Conservation (phyloP, 2,113 vertebrate species). For the Osmerus eperlanus region DNA sequence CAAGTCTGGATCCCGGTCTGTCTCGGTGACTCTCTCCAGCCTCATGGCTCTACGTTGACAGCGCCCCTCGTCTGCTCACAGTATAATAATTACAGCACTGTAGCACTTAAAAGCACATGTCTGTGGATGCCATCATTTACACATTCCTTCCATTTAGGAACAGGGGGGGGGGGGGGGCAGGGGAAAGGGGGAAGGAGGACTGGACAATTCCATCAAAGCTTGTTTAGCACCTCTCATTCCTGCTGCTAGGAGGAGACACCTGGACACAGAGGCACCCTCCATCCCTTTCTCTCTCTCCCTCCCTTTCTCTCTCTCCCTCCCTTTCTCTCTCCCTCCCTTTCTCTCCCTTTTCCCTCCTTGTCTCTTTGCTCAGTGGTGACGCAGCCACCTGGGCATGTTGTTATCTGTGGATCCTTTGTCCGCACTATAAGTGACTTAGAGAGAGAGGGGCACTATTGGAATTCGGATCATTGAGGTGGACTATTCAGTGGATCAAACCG, state of each 20-base stretch:
- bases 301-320: background rate
- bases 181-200: constrained; percentile 4
- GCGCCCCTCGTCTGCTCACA: constrained; percentile 29
- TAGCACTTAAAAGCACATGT: constrained; percentile 33
- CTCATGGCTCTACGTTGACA: background rate
- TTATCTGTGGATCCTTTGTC: too few species aligned
- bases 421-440: too few species aligned
- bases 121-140: constrained; percentile 49
- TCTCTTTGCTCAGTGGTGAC: too few species aligned
- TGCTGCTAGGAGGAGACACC: constrained; percentile 26
- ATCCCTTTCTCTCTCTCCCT: background rate
- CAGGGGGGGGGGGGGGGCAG: constrained; percentile 10
- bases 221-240: background rate
- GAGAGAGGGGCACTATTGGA: too few species aligned
- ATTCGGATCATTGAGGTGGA: too few species aligned
- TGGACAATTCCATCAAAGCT: background rate
- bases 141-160: constrained; percentile 44
- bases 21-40: constrained; percentile 22
- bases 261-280: background rate
- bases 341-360: background rate
- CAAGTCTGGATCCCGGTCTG: background rate
- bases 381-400: too few species aligned
- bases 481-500: too few species aligned
- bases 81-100: constrained; percentile 51
- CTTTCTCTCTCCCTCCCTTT: background rate